These are phyloP conservation scores for Dendrolimus houi DNA, from an alignment of 2,888 invertebrate genomes.

Conservation along the genomic window DNA sequence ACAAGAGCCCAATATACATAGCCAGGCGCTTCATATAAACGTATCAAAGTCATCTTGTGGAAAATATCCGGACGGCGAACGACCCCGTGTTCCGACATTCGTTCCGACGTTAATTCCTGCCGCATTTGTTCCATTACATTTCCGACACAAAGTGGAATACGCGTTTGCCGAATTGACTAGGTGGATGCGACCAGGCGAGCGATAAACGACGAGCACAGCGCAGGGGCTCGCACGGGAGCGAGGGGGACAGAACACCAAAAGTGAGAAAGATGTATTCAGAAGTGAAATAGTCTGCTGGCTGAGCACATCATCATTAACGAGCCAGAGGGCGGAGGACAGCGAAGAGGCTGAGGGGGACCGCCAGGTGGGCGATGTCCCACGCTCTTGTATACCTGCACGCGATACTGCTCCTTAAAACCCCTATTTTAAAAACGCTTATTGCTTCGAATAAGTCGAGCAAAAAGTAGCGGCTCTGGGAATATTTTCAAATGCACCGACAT, in stretches of 20 bases:
- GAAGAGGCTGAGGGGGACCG: conserved; percentile 76
- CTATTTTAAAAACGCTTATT: conserved; percentile 48
- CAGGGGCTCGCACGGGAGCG: conserved; percentile 32
- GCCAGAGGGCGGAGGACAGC: conserved; percentile 78
- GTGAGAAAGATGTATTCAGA: conserved; percentile 80
- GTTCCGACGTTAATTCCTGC: conserved; percentile 74
- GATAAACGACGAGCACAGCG: conserved; percentile 45
- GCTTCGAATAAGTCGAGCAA: conserved; percentile 31
- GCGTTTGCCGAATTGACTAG: conserved; percentile 76
- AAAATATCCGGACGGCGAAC: conserved; percentile 67
- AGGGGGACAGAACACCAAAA: conserved; percentile 65
- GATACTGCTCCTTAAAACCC: conserved; percentile 58
- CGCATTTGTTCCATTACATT: conserved; percentile 77
- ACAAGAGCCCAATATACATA: too few relatives aligned
- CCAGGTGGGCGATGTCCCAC: conserved; percentile 77
- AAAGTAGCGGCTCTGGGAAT: conserved; percentile 54
- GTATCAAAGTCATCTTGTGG: conserved; percentile 71
- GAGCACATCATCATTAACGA: conserved; percentile 88
- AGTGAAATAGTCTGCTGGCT: conserved; percentile 85
- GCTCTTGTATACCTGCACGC: conserved; percentile 59
- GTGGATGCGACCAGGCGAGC: conserved; percentile 72
- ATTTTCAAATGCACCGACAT: conserved; percentile 72
- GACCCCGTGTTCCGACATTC: conserved; percentile 72
- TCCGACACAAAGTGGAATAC: conserved; percentile 75
- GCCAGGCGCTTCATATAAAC: conserved; percentile 45